phyloP scores from a whole-genome alignment of 2,888 invertebrate genomes.

The Leistus spinibarbis region DNA sequence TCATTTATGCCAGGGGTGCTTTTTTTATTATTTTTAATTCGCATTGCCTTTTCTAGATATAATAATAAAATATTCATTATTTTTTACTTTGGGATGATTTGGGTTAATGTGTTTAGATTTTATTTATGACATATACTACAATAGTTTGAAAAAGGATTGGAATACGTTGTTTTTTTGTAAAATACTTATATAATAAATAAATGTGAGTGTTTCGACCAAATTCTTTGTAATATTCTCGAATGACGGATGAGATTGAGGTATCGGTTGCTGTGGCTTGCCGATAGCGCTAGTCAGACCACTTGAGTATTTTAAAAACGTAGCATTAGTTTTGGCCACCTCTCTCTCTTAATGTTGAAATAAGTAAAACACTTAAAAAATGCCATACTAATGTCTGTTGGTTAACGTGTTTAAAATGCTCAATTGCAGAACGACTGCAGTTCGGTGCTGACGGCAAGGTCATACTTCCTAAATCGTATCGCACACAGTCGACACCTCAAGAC shows the following conservation, averaged over 20 bases:
- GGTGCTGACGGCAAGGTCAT: conserved; percentile 55
- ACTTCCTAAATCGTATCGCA: conserved; percentile 47
- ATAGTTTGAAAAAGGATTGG: no score
- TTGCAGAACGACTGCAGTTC: conserved; percentile 57
- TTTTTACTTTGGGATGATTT: no score
- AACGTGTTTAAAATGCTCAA: conserved; percentile 35
- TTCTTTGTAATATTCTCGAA: not conserved
- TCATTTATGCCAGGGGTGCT: no score
- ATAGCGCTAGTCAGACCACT: conserved; percentile 18
- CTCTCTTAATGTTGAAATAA: not conserved
- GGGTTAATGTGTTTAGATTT: no score
- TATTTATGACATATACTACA: no score
- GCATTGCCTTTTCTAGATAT: no score
- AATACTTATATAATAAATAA: not conserved
- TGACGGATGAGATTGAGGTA: conserved; percentile 23
- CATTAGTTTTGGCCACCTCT: conserved; percentile 37
- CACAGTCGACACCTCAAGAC: conserved; percentile 40
- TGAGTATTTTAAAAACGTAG: conserved; percentile 34
- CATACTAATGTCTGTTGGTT: conserved; percentile 28
- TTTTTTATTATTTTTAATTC: no score
- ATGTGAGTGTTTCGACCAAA: not conserved
- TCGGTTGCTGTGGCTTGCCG: conserved; percentile 25
- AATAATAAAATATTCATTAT: no score
- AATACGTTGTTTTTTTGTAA: no score
- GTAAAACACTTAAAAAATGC: not conserved